phyloP scores from a whole-genome alignment of 35 echinoderm and acorn worm species.

The Acanthaster planci region DNA sequence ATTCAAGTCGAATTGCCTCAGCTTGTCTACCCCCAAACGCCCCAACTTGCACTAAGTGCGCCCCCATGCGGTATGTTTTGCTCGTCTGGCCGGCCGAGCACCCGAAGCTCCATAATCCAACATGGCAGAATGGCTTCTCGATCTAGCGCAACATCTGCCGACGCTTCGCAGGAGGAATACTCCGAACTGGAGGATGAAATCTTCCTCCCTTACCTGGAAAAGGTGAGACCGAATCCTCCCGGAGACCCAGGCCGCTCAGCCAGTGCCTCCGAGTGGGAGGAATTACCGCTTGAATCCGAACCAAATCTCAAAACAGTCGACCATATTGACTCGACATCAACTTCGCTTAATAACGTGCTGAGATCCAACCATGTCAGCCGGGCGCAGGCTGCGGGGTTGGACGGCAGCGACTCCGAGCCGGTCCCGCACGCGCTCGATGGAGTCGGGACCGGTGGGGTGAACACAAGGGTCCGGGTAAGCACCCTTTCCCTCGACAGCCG shows the following conservation, averaged over 20 bases:
- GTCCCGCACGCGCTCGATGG: neutral
- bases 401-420: slow-evolving; percentile 1
- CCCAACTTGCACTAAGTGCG: neutral
- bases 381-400: neutral
- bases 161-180: slow-evolving; percentile 59
- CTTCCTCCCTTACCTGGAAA: slow-evolving; percentile 16
- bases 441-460: neutral
- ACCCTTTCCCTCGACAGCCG: slow-evolving; percentile 1
- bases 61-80: neutral
- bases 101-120: neutral
- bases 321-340: slow-evolving; percentile 35
- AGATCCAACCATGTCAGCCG: neutral
- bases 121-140: slow-evolving; percentile 46
- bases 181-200: slow-evolving; percentile 52
- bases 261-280: slow-evolving; percentile 23
- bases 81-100: neutral
- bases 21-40: too few species aligned
- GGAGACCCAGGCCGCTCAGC: neutral
- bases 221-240: neutral
- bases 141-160: slow-evolving; percentile 44
- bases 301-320: slow-evolving; percentile 28
- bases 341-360: slow-evolving; percentile 8
- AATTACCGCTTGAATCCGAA: slow-evolving; percentile 39
- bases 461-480: neutral
- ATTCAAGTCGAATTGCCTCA: too few species aligned